Evolutionary conservation across 1,140 invertebrate species (phyloP).

Genomic region (Apis cerana): DNA sequence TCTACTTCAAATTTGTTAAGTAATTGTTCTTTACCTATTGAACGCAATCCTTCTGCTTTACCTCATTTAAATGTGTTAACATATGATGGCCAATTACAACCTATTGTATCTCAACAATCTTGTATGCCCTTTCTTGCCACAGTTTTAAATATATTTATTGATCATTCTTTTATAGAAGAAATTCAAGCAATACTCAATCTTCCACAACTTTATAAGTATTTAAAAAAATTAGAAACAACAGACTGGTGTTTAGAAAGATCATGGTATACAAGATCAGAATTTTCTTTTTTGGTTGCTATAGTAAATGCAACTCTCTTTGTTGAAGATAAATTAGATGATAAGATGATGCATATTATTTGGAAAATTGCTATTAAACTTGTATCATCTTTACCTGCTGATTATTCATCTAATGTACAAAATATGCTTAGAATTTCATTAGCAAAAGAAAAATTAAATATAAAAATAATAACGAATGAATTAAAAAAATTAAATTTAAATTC

Average conservation of each 20-base stretch:
- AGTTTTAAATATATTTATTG: constrained; percentile 58
- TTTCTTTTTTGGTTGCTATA: constrained; percentile 68
- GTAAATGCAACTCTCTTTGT: constrained; percentile 54
- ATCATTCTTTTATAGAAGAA: constrained; percentile 43
- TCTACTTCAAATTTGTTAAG: constrained; percentile 76
- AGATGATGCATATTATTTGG: constrained; percentile 63
- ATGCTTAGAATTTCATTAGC: constrained; percentile 67
- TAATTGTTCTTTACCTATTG: constrained; percentile 34
- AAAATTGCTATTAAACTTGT: constrained; percentile 75
- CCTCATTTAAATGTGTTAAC: constrained; percentile 71
- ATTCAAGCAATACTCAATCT: constrained; percentile 61
- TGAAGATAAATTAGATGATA: constrained; percentile 41
- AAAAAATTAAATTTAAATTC: constrained; percentile 53
- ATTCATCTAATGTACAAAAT: constrained; percentile 47
- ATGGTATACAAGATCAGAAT: constrained; percentile 76
- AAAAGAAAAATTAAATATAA: constrained; percentile 61
- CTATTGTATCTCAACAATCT: constrained; percentile 68
- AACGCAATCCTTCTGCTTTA: constrained; percentile 72
- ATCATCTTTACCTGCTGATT: constrained; percentile 73
- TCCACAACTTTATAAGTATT: constrained; percentile 68
- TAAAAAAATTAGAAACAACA: constrained; percentile 61
- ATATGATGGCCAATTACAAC: constrained; percentile 73
- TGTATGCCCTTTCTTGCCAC: constrained; percentile 71
- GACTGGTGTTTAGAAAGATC: constrained; percentile 75
- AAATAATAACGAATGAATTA: constrained; percentile 41